Percentiles rank a stretch among this genome's conserved stretches.
Conservation (phyloP, 1,140 invertebrate species). For the Vanessa atalanta region DNA sequence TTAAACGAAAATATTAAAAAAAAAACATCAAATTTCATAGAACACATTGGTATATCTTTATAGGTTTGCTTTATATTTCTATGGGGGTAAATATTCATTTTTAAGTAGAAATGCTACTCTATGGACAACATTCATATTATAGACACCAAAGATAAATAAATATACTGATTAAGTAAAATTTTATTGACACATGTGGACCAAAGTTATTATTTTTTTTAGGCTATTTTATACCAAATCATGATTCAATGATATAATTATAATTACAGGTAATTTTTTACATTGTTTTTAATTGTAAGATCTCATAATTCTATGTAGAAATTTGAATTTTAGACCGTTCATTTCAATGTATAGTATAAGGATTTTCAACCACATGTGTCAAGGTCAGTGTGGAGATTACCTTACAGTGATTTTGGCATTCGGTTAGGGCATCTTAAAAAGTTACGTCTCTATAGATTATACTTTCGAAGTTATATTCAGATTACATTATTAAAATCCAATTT, state of each 20-base stretch:
- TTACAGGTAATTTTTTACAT: neutral
- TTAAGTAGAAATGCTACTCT: slow-evolving; percentile 27
- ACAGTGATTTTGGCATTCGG: slow-evolving; percentile 32
- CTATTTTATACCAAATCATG: neutral
- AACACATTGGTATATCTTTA: neutral
- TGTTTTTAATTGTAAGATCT: neutral
- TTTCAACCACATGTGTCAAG: neutral
- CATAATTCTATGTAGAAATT: neutral
- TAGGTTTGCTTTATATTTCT: neutral
- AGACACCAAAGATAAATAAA: slow-evolving; percentile 14
- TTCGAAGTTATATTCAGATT: slow-evolving; percentile 12
- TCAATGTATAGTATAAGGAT: neutral
- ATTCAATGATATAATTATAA: neutral
- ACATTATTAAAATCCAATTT: slow-evolving; percentile 4
- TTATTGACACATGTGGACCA: neutral
- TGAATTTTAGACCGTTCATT: neutral
- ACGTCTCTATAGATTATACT: slow-evolving; percentile 22
- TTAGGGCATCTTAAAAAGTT: slow-evolving; percentile 17
- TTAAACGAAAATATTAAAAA: neutral
- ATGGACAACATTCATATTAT: slow-evolving; percentile 17
- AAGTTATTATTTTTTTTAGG: neutral
- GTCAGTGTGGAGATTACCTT: slow-evolving; percentile 10
- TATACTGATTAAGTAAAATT: neutral
- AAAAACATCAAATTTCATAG: neutral
- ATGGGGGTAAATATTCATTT: neutral